A percentile compares a stretch with the other conserved stretches of the same genome.
phyloP scores from a whole-genome alignment of 2,797 vertebrate species.

The Tauraco hartlaubi region DNA sequence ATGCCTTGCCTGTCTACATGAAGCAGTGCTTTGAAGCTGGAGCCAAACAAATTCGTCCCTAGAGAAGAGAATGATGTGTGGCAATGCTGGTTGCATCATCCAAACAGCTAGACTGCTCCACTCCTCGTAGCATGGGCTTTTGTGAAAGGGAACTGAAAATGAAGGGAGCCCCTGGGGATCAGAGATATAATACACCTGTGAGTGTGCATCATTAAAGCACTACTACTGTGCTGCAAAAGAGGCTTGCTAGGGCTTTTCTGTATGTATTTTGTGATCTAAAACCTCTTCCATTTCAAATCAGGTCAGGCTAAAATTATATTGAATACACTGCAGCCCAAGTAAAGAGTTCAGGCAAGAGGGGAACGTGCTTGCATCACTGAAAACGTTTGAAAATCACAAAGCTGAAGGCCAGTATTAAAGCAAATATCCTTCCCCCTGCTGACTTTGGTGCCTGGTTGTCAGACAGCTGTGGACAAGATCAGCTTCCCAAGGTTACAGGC shows the following conservation, averaged over 20 bases:
- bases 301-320: not conserved
- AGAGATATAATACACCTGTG: not conserved
- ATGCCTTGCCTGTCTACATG: slow-evolving; percentile 22
- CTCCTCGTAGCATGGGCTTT: not conserved
- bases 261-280: not conserved
- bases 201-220: not conserved
- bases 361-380: not conserved
- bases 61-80: slow-evolving; percentile 13
- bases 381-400: not conserved
- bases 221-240: not conserved
- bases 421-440: not conserved
- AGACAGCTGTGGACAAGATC: not conserved
- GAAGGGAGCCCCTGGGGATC: not conserved
- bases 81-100: slow-evolving; percentile 64
- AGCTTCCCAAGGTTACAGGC: not conserved
- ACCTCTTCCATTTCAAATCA: not conserved
- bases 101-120: not conserved
- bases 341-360: not conserved
- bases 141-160: not conserved
- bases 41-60: slow-evolving; percentile 59
- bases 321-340: not conserved
- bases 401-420: not conserved
- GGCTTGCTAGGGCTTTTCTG: not conserved
- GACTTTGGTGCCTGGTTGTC: not conserved
- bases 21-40: slow-evolving; percentile 6